Percentiles rank a stretch among this genome's conserved stretches.
Evolutionary conservation across 1,140 invertebrate genomes (phyloP).

Genomic region (Glossosoma conforme): DNA sequence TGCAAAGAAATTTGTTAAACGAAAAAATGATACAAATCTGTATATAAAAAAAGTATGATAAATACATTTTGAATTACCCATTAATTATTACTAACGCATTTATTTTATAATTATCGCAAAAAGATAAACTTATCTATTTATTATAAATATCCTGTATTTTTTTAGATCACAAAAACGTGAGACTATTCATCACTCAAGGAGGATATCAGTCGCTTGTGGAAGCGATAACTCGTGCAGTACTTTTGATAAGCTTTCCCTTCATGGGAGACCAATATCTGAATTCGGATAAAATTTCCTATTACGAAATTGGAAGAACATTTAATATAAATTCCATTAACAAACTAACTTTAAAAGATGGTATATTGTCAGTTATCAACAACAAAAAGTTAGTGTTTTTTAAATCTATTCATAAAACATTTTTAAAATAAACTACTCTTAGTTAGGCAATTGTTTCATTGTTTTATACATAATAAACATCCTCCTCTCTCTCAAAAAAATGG

Average conservation of each 20-base stretch:
- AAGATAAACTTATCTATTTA: not conserved
- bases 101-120: not conserved
- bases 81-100: not conserved
- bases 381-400: not conserved
- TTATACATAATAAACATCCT: not conserved
- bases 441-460: not conserved
- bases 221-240: conserved; percentile 49
- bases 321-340: conserved; percentile 30
- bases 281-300: conserved; percentile 32
- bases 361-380: conserved; percentile 20
- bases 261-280: conserved; percentile 37
- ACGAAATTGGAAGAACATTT: conserved; percentile 33
- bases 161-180: conserved; percentile 16
- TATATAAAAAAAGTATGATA: not conserved
- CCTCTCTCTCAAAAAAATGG: not conserved
- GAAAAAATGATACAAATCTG: not conserved
- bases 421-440: not conserved
- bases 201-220: conserved; percentile 55
- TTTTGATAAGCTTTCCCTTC: conserved; percentile 45
- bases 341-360: conserved; percentile 31
- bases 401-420: not conserved
- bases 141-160: not conserved
- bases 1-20: not conserved
- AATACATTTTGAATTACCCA: not conserved
- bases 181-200: conserved; percentile 36